These are phyloP conservation scores for Trichosurus vulpecula DNA, from an alignment of 2,797 vertebrate genomes.

Conservation along the genomic window DNA sequence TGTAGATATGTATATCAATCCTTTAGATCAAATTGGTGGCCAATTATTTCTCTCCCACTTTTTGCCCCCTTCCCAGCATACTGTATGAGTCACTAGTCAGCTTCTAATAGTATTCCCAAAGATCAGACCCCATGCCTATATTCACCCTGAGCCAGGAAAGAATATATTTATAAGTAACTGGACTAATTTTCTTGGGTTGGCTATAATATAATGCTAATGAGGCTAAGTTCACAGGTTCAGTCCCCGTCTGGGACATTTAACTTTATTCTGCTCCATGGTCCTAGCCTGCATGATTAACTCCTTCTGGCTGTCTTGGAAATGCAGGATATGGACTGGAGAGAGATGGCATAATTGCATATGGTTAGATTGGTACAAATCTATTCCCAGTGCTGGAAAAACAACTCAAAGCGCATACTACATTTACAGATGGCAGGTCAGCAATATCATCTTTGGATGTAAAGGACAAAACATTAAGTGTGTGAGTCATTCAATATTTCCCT, in stretches of 20 bases:
- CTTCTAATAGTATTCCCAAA: background rate
- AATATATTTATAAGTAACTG: background rate
- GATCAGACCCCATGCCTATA: background rate
- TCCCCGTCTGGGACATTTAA: background rate
- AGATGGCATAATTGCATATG: background rate
- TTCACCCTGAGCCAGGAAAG: background rate
- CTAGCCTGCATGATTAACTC: background rate
- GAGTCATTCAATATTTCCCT: background rate
- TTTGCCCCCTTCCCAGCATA: background rate
- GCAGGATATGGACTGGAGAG: too few species aligned
- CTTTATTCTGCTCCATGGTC: fast-evolving
- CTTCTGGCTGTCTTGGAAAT: background rate
- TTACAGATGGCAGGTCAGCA: background rate
- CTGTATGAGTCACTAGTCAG: background rate
- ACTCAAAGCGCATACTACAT: background rate
- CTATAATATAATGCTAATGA: background rate
- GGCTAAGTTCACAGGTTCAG: background rate
- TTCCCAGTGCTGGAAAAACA: background rate
- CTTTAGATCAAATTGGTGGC: background rate
- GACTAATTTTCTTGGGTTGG: background rate
- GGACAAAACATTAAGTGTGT: background rate
- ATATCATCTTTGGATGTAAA: background rate
- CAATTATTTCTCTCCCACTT: background rate
- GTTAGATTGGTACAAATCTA: fast-evolving
- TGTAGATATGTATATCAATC: background rate